Percentiles rank a stretch among this genome's conserved stretches.
Conservation (phyloP, 1,140 invertebrate genomes). For the Lepidurus packardi region DNA sequence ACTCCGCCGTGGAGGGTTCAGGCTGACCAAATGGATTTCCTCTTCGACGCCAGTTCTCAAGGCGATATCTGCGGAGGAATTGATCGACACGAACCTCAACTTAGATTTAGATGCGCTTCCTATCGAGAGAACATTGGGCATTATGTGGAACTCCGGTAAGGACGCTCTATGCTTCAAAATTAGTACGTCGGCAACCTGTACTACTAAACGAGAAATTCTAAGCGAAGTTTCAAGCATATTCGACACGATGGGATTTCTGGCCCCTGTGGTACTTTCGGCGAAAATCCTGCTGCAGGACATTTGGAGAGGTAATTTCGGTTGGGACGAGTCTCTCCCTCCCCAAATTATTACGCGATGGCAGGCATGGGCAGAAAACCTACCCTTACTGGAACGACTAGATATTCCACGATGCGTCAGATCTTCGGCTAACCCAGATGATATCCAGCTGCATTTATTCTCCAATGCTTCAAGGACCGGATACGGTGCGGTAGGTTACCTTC, state of each 20-base stretch:
- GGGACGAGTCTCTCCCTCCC: constrained; percentile 36
- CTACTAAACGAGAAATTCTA: constrained; percentile 25
- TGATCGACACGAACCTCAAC: background rate
- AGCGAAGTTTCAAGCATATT: background rate
- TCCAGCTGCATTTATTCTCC: constrained; percentile 40
- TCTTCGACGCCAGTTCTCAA: constrained; percentile 3
- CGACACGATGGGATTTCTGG: constrained; percentile 20
- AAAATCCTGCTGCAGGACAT: constrained; percentile 28
- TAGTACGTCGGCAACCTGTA: background rate
- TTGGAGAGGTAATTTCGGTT: constrained; percentile 37
- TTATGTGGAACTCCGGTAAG: background rate
- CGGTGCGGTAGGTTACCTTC: constrained; percentile 40
- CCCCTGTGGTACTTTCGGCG: constrained; percentile 7
- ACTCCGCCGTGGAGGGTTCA: constrained; percentile 33
- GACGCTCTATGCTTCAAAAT: background rate
- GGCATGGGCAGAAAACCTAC: constrained; percentile 29
- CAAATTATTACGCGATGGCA: constrained; percentile 33
- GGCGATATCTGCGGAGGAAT: background rate
- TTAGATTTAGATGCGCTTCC: background rate
- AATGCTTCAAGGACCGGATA: constrained; percentile 41
- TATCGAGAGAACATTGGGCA: background rate
- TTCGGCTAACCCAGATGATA: background rate
- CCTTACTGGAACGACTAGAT: background rate
- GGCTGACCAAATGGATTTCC: constrained; percentile 35
- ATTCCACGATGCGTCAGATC: constrained; percentile 33